Percentiles rank a stretch among this genome's conserved stretches.
Evolutionary conservation across 1,140 invertebrate genomes (phyloP).

Genomic region (Cotesia vestalis): DNA sequence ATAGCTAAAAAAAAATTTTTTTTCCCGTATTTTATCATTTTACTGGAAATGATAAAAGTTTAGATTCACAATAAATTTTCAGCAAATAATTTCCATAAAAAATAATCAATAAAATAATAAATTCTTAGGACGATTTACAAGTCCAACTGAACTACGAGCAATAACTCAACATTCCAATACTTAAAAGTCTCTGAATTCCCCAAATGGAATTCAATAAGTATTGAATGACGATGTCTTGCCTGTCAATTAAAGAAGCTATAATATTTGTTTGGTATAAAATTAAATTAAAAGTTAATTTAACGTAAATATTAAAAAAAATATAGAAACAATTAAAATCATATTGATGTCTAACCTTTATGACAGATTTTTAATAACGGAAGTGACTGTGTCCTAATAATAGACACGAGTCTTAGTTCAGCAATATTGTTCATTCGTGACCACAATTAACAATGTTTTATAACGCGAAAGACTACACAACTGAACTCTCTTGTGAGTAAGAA

Average conservation of each 20-base stretch:
- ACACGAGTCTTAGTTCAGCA: conserved; percentile 20
- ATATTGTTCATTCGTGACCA: conserved; percentile 23
- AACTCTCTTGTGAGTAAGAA: background rate
- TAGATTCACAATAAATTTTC: background rate
- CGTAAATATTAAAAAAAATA: conserved; percentile 17
- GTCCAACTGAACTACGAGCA: conserved; percentile 1
- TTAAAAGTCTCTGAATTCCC: background rate
- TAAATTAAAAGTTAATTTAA: background rate
- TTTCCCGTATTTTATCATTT: too few relatives aligned
- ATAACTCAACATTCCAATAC: background rate
- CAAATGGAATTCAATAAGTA: conserved; percentile 10
- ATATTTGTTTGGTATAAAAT: background rate
- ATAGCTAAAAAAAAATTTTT: too few relatives aligned
- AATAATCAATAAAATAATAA: background rate
- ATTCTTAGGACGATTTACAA: conserved; percentile 8
- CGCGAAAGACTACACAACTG: conserved; percentile 3
- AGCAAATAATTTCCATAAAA: too few relatives aligned
- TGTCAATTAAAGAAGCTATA: background rate
- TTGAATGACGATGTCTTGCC: background rate
- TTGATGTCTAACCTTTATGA: conserved; percentile 26
- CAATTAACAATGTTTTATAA: conserved; percentile 7
- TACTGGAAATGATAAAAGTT: too few relatives aligned
- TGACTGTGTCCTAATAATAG: conserved; percentile 32
- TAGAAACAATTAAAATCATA: conserved; percentile 6
- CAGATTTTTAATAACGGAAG: conserved; percentile 31